Base-by-base conservation (phyloP, 2,797 vertebrate species). In the Xenops minutus region DNA sequence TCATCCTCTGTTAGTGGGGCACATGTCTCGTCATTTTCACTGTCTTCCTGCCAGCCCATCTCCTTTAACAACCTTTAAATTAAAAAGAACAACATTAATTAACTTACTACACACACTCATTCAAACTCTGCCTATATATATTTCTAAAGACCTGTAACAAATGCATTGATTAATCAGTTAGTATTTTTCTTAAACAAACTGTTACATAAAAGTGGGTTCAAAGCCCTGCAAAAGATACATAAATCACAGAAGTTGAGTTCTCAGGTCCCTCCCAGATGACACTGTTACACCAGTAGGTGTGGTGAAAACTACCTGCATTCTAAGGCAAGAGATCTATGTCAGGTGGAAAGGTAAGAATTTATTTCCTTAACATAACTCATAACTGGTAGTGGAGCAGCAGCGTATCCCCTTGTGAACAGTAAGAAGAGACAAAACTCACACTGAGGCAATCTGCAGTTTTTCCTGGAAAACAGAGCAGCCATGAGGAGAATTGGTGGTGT, bases 21-120 rank as follows among this genome's bases (percentile, higher is more conserved):
- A 95, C 93, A 98, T 0, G 97, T 97, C 89, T 98, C 98, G 93
- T 98, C 98, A 83, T 98, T 98, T 95, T 98, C 98, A 96, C 96
- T 97, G 69, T 98, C 98, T 94, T 98, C 98, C 78, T 98, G 98
- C 98, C 98, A 98, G 78, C 98, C 98, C 98, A 98, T 98, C 81
- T 98, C 98, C 83, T 98, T 98, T 92, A 98, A 95, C 67, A 98
- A 95, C 73, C 98, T 98, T 93, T 32, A 81, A 83, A 85, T 49
- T 72, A 73, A 82, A 29, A 30, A 41, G 5, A 14, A 81, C 8
- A 74, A 30, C 13, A 52, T 78, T 24, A 51, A 44, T 34, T 4
- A 69, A 61, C 58, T 67, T 72, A 52, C 15, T 39, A 27, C 37
- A 32, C 10, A 54, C 10, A 54, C 8, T 13, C 32, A 41, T 79